A percentile compares a stretch with the other conserved stretches of the same genome.
Evolutionary conservation across 1,140 invertebrate genomes (phyloP).

Genomic region (Drosophila setifemur): DNA sequence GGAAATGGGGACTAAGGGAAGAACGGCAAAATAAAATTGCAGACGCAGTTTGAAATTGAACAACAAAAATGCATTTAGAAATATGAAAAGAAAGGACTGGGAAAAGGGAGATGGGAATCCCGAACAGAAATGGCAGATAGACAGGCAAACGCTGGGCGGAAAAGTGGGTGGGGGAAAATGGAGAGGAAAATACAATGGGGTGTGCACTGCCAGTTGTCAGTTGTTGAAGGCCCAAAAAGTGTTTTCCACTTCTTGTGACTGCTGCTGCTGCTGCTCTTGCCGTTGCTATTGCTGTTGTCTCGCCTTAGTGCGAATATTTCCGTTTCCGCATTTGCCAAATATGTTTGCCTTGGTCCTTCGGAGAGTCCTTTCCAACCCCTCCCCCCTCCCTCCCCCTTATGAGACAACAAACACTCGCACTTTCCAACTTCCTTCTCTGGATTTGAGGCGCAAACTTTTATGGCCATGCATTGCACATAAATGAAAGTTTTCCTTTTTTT

Average conservation of each 20-base stretch:
- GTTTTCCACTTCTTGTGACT: constrained; percentile 21
- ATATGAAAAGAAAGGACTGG: constrained; percentile 53
- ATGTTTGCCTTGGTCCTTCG: constrained; percentile 60
- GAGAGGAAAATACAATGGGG: not conserved
- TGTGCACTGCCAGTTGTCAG: constrained; percentile 45
- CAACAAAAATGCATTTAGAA: constrained; percentile 81
- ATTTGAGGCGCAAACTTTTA: constrained; percentile 62
- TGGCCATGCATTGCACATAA: constrained; percentile 75
- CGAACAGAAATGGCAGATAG: constrained; percentile 37
- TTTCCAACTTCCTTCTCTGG: constrained; percentile 60
- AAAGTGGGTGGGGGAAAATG: constrained; percentile 19
- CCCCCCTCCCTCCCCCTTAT: not conserved
- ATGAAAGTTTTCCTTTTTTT: constrained; percentile 74
- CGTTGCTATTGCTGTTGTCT: constrained; percentile 51
- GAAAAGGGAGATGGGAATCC: constrained; percentile 1
- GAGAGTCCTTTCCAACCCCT: constrained; percentile 16
- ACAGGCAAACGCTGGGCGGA: constrained; percentile 51
- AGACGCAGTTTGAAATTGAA: constrained; percentile 77
- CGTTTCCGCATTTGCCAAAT: constrained; percentile 76
- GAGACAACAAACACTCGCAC: constrained; percentile 71
- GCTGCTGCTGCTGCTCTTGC: constrained; percentile 29
- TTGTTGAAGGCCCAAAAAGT: constrained; percentile 64
- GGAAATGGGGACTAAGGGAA: not conserved
- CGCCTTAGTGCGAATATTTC: constrained; percentile 77
- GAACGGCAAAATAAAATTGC: constrained; percentile 68